phyloP scores from a whole-genome alignment of 2,797 vertebrate species.

The Menidia menidia region DNA sequence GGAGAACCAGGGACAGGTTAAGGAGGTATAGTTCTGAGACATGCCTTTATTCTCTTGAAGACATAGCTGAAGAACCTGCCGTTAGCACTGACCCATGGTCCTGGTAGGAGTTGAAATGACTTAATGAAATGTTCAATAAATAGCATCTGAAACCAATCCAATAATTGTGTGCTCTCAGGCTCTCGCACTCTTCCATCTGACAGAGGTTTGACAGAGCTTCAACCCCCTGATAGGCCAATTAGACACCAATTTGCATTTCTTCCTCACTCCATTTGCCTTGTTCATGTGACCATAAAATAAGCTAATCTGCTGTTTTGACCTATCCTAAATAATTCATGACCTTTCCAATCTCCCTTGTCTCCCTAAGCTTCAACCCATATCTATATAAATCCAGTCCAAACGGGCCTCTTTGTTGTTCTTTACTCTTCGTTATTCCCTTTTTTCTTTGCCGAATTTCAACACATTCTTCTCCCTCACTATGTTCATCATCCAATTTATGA shows the following conservation, averaged over 20 bases:
- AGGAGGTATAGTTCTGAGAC: constrained; percentile 1
- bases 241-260: constrained; percentile 84
- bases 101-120: constrained; percentile 64
- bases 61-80: constrained; percentile 51
- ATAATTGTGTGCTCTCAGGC: constrained; percentile 58
- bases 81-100: constrained; percentile 64
- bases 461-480: constrained; percentile 12
- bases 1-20: constrained; percentile 3
- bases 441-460: background rate
- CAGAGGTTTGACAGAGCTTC: constrained; percentile 68
- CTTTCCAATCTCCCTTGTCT: constrained; percentile 13
- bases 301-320: constrained; percentile 76
- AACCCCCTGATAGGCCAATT: constrained; percentile 83
- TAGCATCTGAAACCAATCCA: constrained; percentile 74
- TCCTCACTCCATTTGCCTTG: constrained; percentile 76
- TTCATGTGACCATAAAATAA: constrained; percentile 80
- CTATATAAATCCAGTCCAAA: constrained; percentile 21
- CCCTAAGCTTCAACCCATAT: constrained; percentile 11
- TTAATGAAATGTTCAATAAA: constrained; percentile 76
- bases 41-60: constrained; percentile 23
- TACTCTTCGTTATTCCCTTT: constrained; percentile 8
- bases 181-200: constrained; percentile 43
- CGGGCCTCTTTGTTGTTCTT: constrained; percentile 3
- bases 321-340: constrained; percentile 52
- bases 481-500: constrained; percentile 23